Conservation (phyloP, 2,113 vertebrate genomes). For the Sander lucioperca region DNA sequence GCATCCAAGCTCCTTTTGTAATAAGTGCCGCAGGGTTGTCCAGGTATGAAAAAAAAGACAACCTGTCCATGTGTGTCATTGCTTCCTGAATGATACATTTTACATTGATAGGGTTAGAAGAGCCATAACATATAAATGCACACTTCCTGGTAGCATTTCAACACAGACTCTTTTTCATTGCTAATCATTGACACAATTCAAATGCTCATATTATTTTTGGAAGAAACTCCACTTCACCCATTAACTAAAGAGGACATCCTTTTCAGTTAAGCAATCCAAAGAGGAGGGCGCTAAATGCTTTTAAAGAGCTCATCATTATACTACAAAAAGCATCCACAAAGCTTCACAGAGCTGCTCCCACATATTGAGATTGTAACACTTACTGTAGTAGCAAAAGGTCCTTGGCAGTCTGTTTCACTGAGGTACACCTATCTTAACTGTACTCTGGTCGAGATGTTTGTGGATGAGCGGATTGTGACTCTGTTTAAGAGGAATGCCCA, state of each 20-base stretch:
- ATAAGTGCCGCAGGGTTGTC: neutral
- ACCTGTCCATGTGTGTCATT: conserved; percentile 37
- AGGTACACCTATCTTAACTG: neutral
- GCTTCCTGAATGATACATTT: conserved; percentile 48
- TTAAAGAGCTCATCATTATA: conserved; percentile 67
- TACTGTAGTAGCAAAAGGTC: neutral
- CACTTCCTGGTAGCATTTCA: conserved; percentile 59
- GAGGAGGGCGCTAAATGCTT: conserved; percentile 60
- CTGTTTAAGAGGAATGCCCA: conserved; percentile 92
- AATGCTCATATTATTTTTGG: conserved; percentile 61
- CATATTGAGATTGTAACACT: neutral
- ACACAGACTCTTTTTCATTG: conserved; percentile 36
- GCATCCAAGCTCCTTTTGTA: neutral
- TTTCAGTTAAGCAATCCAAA: conserved; percentile 64
- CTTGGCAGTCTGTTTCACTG: neutral
- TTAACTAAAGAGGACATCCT: conserved; percentile 81
- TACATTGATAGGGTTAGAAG: conserved; percentile 21
- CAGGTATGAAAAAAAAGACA: neutral
- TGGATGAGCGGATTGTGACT: conserved; percentile 88
- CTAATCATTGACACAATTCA: conserved; percentile 82
- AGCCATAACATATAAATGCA: conserved; percentile 43
- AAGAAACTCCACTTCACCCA: conserved; percentile 72
- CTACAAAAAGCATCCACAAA: neutral
- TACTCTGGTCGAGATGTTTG: conserved; percentile 82
- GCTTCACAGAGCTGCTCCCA: neutral